Conservation (phyloP, 2,888 invertebrate species). For the Cordilura impudica region DNA sequence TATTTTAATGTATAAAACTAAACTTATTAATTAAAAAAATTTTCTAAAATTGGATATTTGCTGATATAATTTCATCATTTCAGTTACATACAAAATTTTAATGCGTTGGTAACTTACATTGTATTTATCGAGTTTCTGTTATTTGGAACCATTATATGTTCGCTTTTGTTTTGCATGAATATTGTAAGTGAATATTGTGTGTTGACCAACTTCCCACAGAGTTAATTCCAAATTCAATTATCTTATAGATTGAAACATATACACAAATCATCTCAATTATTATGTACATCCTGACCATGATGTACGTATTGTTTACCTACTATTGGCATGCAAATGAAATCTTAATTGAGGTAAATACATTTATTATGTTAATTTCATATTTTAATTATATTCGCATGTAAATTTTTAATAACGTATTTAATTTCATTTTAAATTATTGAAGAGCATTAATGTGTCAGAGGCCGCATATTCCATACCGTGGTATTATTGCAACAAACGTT, state of each 20-base stretch:
- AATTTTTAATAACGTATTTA: background rate
- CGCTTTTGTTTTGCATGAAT: conserved; percentile 72
- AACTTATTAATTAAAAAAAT: no score
- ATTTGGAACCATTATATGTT: conserved; percentile 70
- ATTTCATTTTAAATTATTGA: conserved; percentile 15
- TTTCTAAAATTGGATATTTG: background rate
- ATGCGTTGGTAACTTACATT: conserved; percentile 70
- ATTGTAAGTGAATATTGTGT: conserved; percentile 71
- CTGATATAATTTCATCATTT: conserved; percentile 14
- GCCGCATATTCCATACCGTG: conserved; percentile 74
- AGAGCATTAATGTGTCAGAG: conserved; percentile 71
- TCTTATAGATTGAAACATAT: conserved; percentile 64
- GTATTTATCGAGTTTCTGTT: conserved; percentile 71
- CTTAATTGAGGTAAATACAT: conserved; percentile 69
- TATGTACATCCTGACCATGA: conserved; percentile 73
- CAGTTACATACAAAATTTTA: conserved; percentile 71
- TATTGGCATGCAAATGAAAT: conserved; percentile 76
- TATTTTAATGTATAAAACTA: no score
- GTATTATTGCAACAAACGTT: conserved; percentile 68
- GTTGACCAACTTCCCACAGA: background rate
- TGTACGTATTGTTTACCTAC: conserved; percentile 74
- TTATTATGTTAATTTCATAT: background rate
- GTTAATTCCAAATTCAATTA: background rate
- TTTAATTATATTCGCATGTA: no score
- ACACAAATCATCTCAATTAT: conserved; percentile 67